Conservation (phyloP, 2,113 vertebrate species). For the Typhlomys cinereus region DNA sequence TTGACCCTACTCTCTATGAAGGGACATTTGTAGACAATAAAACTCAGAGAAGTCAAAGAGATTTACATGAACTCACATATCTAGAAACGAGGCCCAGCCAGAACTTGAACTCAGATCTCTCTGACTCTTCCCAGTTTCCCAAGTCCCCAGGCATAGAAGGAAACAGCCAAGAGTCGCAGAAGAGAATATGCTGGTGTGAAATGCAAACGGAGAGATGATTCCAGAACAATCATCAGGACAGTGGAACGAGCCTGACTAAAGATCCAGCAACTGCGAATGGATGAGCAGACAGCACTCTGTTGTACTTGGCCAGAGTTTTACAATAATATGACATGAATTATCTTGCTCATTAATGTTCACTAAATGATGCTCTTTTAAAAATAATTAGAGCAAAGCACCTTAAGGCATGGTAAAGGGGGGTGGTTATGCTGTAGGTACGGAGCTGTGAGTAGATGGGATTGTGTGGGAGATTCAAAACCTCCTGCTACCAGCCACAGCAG, state of each 20-base stretch:
- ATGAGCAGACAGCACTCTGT: not conserved
- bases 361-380: not conserved
- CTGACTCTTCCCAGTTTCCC: not conserved
- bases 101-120: conserved; percentile 20
- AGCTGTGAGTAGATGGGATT: not conserved
- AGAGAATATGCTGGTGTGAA: not conserved
- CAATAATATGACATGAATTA: conserved; percentile 17
- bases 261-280: accelerated
- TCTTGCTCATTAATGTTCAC: not conserved
- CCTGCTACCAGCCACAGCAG: not conserved
- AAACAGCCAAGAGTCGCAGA: not conserved
- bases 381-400: not conserved
- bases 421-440: not conserved
- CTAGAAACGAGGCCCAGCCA: not conserved
- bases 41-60: not conserved
- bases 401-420: not conserved
- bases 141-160: not conserved
- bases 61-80: not conserved
- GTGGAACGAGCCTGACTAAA: not conserved
- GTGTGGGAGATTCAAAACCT: not conserved
- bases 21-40: not conserved
- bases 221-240: not conserved
- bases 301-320: not conserved
- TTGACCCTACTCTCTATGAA: not conserved
- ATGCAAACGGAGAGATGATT: not conserved